Evolutionary conservation across 2,797 vertebrate species (phyloP).

Genomic region (Spinus olivaceus): DNA sequence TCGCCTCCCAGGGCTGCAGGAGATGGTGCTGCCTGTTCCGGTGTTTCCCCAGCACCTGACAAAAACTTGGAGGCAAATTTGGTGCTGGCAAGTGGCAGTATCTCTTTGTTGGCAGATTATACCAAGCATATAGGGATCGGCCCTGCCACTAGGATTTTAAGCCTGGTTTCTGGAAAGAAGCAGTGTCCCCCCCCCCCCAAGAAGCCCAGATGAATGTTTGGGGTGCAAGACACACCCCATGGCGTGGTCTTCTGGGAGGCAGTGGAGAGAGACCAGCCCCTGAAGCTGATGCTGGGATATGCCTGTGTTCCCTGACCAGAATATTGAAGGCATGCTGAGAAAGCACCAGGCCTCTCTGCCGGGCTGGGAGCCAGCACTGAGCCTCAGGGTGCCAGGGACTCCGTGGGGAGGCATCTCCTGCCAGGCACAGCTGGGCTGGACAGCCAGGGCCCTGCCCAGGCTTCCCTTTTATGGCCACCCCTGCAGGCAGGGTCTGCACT

Average conservation of each 20-base stretch:
- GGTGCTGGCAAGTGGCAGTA: not conserved
- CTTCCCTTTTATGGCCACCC: not conserved
- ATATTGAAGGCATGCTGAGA: not conserved
- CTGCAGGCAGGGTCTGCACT: not conserved
- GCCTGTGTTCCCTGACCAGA: not conserved
- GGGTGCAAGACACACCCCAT: fast-evolving
- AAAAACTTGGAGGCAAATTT: not conserved
- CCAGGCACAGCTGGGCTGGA: fast-evolving
- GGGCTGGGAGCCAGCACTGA: not conserved
- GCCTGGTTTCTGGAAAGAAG: not conserved
- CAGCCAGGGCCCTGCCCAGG: not conserved
- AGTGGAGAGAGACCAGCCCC: not conserved
- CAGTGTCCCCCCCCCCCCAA: fast-evolving
- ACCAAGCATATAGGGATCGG: not conserved
- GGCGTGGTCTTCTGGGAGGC: not conserved
- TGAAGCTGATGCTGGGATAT: not conserved
- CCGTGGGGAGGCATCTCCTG: not conserved
- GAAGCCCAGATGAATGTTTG: not conserved
- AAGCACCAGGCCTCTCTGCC: fast-evolving
- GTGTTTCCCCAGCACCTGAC: not conserved
- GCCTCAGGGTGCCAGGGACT: not conserved
- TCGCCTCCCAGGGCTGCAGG: not conserved
- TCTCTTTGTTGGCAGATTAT: not conserved
- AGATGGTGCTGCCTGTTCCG: not conserved
- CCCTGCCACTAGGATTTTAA: not conserved